Evolutionary conservation across 2,113 vertebrate genomes (phyloP).

Genomic region (Pteropus alecto): DNA sequence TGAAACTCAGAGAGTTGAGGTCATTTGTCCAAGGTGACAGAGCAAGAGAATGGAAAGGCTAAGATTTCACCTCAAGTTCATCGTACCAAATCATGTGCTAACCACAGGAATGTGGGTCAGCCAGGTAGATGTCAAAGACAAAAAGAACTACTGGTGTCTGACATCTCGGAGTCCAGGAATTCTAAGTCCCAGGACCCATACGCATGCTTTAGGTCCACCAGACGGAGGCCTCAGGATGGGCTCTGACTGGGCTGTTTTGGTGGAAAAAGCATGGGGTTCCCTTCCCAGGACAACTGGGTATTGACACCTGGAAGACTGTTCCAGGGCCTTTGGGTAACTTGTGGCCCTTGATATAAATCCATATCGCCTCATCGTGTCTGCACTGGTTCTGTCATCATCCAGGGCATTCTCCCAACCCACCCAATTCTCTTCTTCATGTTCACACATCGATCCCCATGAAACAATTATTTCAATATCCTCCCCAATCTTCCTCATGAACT

Average conservation of each 20-base stretch:
- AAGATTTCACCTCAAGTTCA: background rate
- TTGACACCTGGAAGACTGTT: background rate
- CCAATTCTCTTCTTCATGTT: background rate
- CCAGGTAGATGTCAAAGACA: background rate
- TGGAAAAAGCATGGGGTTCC: background rate
- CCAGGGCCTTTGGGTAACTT: background rate
- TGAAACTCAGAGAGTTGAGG: background rate
- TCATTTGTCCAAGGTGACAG: background rate
- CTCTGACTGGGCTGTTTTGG: background rate
- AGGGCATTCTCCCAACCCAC: background rate
- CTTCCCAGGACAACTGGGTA: background rate
- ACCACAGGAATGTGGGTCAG: background rate
- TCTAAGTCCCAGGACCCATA: background rate
- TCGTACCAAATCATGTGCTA: background rate
- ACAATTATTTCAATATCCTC: background rate
- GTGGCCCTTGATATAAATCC: background rate
- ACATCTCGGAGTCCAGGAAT: background rate
- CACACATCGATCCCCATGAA: background rate
- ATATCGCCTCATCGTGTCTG: background rate
- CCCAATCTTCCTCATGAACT: background rate
- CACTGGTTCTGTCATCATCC: background rate
- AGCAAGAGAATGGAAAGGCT: background rate
- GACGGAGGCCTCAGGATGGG: background rate
- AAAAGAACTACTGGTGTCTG: background rate
- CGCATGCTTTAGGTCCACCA: background rate